Evolutionary conservation across 1,140 invertebrate genomes (phyloP).

Genomic region (Lepidurus apus): DNA sequence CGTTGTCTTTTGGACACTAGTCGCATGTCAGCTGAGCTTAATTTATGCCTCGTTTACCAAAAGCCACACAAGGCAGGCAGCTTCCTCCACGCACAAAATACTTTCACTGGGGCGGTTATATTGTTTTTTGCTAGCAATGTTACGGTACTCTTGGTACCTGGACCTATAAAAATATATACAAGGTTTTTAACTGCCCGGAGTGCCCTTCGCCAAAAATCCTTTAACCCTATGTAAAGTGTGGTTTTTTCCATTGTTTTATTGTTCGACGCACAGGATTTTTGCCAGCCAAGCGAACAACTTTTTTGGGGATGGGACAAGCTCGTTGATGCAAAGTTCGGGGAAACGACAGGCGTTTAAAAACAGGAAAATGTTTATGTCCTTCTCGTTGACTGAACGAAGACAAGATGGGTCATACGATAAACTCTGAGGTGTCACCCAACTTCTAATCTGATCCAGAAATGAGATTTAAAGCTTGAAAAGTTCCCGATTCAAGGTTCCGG

Average conservation of each 20-base stretch:
- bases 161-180: not conserved
- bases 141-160: not conserved
- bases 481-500: not conserved
- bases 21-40: not conserved
- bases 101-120: not conserved
- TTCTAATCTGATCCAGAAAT: slow-evolving; percentile 17
- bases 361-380: slow-evolving; percentile 9
- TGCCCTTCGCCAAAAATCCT: not conserved
- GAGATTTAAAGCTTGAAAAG: not conserved
- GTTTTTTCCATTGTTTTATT: slow-evolving; percentile 6
- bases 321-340: not conserved
- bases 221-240: not conserved
- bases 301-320: not conserved
- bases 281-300: slow-evolving; percentile 3
- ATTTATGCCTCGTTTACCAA: slow-evolving; percentile 11
- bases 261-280: not conserved
- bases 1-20: not conserved
- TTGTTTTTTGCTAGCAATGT: not conserved
- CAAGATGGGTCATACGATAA: slow-evolving; percentile 12
- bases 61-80: not conserved
- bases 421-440: slow-evolving; percentile 6
- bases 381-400: not conserved
- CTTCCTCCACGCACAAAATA: not conserved
- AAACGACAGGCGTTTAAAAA: slow-evolving; percentile 19
- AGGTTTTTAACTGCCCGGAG: not conserved